Evolutionary conservation across 2,113 vertebrate genomes (phyloP), one percentile per base, ranked within the genome.

Genomic region (Poecile atricapillus): DNA sequence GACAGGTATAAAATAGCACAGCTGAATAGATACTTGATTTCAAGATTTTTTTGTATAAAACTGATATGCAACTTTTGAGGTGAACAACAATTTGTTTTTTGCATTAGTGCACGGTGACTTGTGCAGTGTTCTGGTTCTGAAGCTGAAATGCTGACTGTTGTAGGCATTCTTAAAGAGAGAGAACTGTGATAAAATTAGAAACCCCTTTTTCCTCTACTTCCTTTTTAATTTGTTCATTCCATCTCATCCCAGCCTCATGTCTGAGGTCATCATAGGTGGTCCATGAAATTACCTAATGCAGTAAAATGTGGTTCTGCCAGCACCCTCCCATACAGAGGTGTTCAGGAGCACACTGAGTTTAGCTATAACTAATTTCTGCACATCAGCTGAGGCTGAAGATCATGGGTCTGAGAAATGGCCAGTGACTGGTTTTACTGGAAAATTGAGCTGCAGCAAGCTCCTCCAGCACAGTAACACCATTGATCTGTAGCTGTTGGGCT

Each of bases 201-300:
- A 14, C 7, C 7, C 7, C 18, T 37, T 46, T 37, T 27, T 46
- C 20, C 2, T 15, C 8, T 10, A 14, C 2, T 3, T 4, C 3
- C 3, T 19, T 62, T 79, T 86, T 41, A 7, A 5, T 47, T 82
- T 68, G 52, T 41, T 46, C 23, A 39, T 83, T 83, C 7, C 14
- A 58, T 8, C 28, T 86, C 7, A 49, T 76, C 41, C 15, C 35
- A 85, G 0, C 46, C 10, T 73, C 75, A 13, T 69, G 11, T 80
- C 53, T 50, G 56, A 89, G 43, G 20, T 73, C 13, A 30, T 76
- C 39, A 13, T 39, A 64, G 81, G 23, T 70, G 21, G n/a, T 83
- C 39, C 15, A 4, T 80, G n/a, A 64, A 90, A 24, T 74, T 53
- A 31, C 31, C 41, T 55, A 27, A 37, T 18, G 17, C 16, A 60